These are phyloP conservation scores for Nyctibius bracteatus DNA, from an alignment of 2,113 vertebrate species.

Conservation along the genomic window DNA sequence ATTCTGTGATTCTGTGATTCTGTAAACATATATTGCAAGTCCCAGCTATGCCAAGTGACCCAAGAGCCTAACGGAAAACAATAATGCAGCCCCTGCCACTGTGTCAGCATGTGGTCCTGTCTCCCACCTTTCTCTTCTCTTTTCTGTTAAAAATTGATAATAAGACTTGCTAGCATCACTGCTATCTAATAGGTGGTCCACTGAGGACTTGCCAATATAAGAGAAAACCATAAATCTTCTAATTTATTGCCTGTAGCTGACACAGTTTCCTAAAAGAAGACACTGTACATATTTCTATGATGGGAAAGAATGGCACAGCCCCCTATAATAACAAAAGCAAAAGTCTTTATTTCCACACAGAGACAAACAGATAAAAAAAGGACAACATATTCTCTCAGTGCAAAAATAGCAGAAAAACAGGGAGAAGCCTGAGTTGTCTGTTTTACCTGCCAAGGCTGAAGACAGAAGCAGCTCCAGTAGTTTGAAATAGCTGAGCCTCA, in stretches of 20 bases:
- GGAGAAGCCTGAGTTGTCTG: background rate
- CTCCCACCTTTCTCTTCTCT: background rate
- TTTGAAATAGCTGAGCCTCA: background rate
- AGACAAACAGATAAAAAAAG: background rate
- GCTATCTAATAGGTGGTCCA: background rate
- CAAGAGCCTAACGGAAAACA: background rate
- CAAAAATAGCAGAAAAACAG: background rate
- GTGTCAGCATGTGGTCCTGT: accelerated
- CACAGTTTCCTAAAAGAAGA: background rate
- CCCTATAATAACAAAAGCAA: background rate
- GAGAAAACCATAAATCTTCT: background rate
- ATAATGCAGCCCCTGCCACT: background rate
- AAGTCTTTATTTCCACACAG: background rate
- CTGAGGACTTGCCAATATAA: background rate
- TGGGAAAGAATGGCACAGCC: background rate
- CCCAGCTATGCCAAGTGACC: background rate
- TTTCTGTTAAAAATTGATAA: background rate
- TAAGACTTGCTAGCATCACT: background rate
- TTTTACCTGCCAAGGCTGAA: background rate
- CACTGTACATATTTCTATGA: background rate
- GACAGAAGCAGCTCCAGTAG: background rate
- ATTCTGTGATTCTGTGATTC: too few species aligned
- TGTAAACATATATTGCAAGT: background rate
- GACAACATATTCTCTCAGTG: background rate
- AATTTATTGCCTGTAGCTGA: background rate